Evolutionary conservation across 2,113 vertebrate genomes (phyloP), one percentile per base, ranked within the genome.

Genomic region (Paralichthys olivaceus): DNA sequence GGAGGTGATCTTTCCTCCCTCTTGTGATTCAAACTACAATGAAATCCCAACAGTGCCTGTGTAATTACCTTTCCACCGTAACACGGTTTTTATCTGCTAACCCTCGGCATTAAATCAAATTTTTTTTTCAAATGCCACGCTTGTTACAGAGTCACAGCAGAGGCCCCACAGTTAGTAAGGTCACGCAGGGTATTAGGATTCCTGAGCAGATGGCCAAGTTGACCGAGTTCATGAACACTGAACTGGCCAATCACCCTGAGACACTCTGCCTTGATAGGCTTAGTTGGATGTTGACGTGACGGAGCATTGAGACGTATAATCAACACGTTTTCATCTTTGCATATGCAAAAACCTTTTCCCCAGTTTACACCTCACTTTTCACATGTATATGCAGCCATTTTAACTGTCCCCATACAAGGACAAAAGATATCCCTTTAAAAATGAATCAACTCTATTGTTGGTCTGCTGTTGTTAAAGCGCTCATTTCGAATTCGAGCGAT

Each of bases 181-280:
- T 74, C 68, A 80, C 1, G 1, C 22, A 69, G 74, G 84, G 83
- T 73, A 87, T 92, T 90, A 88, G 69, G 75, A 85, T 40, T 62
- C 72, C 29, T 29, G 73, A 89, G 71, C 90, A 93, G 91, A 92
- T 91, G 90, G 90, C 37, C 26, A 1, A 37, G 63, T 64, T 84
- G 75, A 66, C 80, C 45, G 79, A 72, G 63, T 83, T 87, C 40
- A 26, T 43, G 55, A 4, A 63, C 47, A n/a, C 45, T 75, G 62
- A 47, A 62, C 79, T 55, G 61, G 40, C 74, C 61, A 0, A n/a
- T 40, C 51, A 55, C 25, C 29, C 26, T 40, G 49, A 55, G 45
- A 49, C 45, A 2, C 59, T 11, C 70, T 49, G 77, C 22, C 49
- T 72, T 61, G 32, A 65, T 64, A 20, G 72, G 84, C 68, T 84